phyloP scores from a whole-genome alignment of 2,888 invertebrate genomes.

The Isotomurus palustris region DNA sequence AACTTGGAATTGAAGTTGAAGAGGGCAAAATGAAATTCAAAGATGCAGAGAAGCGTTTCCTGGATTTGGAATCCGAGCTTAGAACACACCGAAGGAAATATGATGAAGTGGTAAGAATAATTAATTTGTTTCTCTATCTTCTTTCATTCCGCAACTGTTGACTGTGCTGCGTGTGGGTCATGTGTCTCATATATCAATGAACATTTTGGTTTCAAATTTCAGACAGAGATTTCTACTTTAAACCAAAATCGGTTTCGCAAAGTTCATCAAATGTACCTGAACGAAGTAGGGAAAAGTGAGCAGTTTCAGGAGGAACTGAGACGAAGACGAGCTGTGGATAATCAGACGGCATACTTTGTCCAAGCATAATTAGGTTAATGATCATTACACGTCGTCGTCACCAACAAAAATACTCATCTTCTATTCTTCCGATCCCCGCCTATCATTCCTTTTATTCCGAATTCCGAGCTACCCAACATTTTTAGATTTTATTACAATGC shows the following conservation, averaged over 20 bases:
- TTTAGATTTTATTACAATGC: no score
- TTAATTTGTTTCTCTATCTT: background rate
- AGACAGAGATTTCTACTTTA: slow-evolving; percentile 15
- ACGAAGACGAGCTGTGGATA: slow-evolving; percentile 11
- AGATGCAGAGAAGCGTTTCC: slow-evolving; percentile 11
- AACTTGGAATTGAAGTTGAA: slow-evolving; percentile 21
- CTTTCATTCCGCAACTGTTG: no score
- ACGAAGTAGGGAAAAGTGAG: slow-evolving; percentile 15
- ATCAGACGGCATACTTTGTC: slow-evolving; percentile 18
- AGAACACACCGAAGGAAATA: slow-evolving; percentile 21
- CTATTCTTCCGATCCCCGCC: no score
- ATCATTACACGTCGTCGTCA: no score
- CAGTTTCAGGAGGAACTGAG: slow-evolving; percentile 13
- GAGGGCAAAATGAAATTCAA: slow-evolving; percentile 18
- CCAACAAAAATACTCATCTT: no score
- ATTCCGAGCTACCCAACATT: no score
- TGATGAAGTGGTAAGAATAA: slow-evolving; percentile 16
- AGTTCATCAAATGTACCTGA: slow-evolving; percentile 22
- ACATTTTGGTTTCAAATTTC: background rate
- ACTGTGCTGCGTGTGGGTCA: no score
- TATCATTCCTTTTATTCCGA: no score
- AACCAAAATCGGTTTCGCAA: slow-evolving; percentile 23
- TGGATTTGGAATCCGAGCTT: slow-evolving; percentile 17
- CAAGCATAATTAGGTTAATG: slow-evolving; percentile 20
- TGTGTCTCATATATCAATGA: background rate